Evolutionary conservation across 2,797 vertebrate species (phyloP), one percentile per base, ranked within the genome.

Genomic region (Lindbergichthys nudifrons): DNA sequence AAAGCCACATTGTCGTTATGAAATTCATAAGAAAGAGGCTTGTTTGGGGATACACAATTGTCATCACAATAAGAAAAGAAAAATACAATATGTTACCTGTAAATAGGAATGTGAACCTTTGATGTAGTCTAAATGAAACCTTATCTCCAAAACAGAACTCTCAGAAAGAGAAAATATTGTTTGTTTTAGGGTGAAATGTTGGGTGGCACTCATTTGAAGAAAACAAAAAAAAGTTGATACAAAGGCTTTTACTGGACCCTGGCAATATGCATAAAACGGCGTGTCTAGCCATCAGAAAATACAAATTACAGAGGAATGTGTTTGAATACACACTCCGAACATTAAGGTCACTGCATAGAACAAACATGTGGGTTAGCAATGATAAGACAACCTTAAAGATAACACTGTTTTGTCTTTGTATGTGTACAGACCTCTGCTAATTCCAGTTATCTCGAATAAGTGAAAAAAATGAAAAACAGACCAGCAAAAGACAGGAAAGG

Each of bases 61-160:
- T 89, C 84, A 89, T 91, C 87, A 89, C 87, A 89, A 88, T 82
- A 80, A 81, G 41, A 73, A 58, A 58, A 50, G 59, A 43, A 16
- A 68, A 66, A 65, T n/a, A 71, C 46, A 77, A 67, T 11, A 78
- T 61, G 58, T 46, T n/a, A 83, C 71, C 69, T 81, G 70, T 74
- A 80, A 64, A 73, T 63, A 81, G 87, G 70, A 82, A 81, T 80
- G 77, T 54, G 23, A 53, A 80, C 69, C 51, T 51, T 75, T 67
- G 26, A 70, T 76, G 42, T 19, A 62, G 74, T 63, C 62, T 46
- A 59, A 53, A 57, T 56, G 47, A 75, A 77, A 77, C 75, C 43
- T 23, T 10, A 10, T 64, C 39, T 42, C 32, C 58, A 69, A 70
- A 65, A 60, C 52, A 2, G 19, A 65, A 32, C 50, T 62, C 32